phyloP scores from a whole-genome alignment of 2,888 invertebrate species.

The Agriopis leucophaearia region DNA sequence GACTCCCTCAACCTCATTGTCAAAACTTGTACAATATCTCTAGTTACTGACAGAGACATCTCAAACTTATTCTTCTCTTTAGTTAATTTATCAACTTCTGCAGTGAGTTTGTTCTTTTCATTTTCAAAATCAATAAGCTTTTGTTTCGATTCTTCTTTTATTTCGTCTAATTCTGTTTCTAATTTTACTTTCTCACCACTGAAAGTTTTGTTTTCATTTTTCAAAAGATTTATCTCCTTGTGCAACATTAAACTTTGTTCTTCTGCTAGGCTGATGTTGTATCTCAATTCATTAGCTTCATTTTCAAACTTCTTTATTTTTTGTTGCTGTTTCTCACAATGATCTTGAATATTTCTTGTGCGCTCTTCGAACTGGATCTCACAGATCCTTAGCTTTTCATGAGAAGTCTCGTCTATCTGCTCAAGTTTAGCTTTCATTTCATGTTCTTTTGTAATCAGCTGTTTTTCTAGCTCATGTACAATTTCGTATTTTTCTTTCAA shows the following conservation, averaged over 20 bases:
- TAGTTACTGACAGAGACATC: conserved; percentile 86
- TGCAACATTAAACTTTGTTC: conserved; percentile 66
- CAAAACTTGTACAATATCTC: conserved; percentile 86
- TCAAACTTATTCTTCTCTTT: conserved; percentile 86
- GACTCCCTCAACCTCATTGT: conserved; percentile 86
- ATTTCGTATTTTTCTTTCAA: conserved; percentile 72
- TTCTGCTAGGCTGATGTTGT: conserved; percentile 62
- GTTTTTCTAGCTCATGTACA: conserved; percentile 68
- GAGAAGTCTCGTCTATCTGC: conserved; percentile 78
- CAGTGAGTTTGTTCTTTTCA: conserved; percentile 74
- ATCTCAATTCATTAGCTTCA: conserved; percentile 71
- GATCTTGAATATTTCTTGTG: conserved; percentile 71
- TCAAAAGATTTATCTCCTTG: conserved; percentile 65
- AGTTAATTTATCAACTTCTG: conserved; percentile 74
- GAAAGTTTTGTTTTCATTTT: conserved; percentile 66
- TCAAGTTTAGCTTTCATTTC: conserved; percentile 81
- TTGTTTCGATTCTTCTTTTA: conserved; percentile 72
- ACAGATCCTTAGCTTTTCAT: conserved; percentile 77
- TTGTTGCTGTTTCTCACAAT: conserved; percentile 69
- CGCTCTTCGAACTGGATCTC: conserved; percentile 83
- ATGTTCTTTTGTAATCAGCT: conserved; percentile 67
- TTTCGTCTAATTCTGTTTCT: conserved; percentile 62
- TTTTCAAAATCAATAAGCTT: conserved; percentile 76
- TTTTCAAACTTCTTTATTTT: conserved; percentile 68
- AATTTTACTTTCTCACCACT: conserved; percentile 62